Conservation (phyloP, 2,797 vertebrate species). For the Notolabrus celidotus region DNA sequence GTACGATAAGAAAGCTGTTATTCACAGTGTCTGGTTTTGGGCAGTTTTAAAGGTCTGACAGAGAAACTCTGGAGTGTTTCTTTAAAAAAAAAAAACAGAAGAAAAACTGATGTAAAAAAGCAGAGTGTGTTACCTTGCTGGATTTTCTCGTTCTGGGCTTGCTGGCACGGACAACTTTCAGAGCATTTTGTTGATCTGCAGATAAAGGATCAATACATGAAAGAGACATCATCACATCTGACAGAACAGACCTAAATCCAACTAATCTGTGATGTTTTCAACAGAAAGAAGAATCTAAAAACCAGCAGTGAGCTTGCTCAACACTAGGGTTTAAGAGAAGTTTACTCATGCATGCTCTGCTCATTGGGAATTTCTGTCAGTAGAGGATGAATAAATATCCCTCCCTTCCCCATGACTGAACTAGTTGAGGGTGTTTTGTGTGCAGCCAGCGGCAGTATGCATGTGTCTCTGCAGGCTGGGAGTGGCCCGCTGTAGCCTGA, state of each 20-base stretch:
- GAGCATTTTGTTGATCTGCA: constrained; percentile 87
- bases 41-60: neutral
- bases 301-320: constrained; percentile 20
- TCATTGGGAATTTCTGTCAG: constrained; percentile 30
- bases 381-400: constrained; percentile 34
- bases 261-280: too few relatives aligned
- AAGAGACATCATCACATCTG: constrained; percentile 38
- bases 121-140: constrained; percentile 86
- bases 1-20: neutral
- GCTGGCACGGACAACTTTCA: constrained; percentile 88
- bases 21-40: neutral
- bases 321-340: constrained; percentile 14
- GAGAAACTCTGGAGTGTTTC: neutral
- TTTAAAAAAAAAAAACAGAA: neutral
- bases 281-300: neutral
- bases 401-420: constrained; percentile 6
- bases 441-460: constrained; percentile 31
- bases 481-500: constrained; percentile 72
- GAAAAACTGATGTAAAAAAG: neutral
- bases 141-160: constrained; percentile 89
- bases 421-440: constrained; percentile 54
- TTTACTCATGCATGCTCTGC: constrained; percentile 20
- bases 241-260: neutral
- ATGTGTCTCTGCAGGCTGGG: constrained; percentile 65
- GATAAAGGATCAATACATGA: constrained; percentile 61